A percentile compares a stretch with the other conserved stretches of the same genome.
phyloP scores from a whole-genome alignment of 1,140 invertebrate species.

The Tetramorium parvispinum region DNA sequence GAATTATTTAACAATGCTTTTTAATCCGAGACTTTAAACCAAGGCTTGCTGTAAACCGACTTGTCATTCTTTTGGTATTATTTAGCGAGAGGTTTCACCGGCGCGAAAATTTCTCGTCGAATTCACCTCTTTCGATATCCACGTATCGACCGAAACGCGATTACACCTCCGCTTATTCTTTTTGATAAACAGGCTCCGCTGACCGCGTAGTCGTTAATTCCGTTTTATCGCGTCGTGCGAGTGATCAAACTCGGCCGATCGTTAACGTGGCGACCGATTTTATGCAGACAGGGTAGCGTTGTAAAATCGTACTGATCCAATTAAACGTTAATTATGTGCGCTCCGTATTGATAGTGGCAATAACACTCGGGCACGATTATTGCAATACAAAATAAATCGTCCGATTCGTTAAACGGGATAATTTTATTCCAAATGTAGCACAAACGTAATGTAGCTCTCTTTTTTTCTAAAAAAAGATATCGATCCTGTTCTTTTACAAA shows the following conservation, averaged over 20 bases:
- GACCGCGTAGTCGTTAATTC: constrained; percentile 34
- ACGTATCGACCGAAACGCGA: constrained; percentile 26
- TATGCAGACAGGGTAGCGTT: background rate
- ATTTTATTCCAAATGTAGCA: constrained; percentile 7
- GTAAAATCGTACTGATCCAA: constrained; percentile 31
- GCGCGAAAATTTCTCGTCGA: constrained; percentile 4
- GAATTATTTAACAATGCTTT: background rate
- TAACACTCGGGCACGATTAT: constrained; percentile 7
- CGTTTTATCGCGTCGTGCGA: constrained; percentile 20
- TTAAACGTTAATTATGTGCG: constrained; percentile 35
- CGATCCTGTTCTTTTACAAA: background rate
- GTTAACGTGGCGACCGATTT: constrained; percentile 18
- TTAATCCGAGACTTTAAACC: constrained; percentile 3
- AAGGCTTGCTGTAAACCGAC: background rate
- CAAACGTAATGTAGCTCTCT: background rate
- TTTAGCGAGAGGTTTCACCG: background rate
- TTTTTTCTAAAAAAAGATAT: constrained; percentile 4
- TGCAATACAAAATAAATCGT: background rate
- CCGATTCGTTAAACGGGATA: background rate
- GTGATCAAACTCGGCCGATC: constrained; percentile 36
- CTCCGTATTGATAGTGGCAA: background rate
- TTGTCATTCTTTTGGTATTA: background rate
- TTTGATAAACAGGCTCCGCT: constrained; percentile 40
- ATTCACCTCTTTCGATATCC: background rate
- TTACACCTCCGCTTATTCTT: constrained; percentile 22